Conservation (phyloP, 30 jellyfish, hydroid and myxozoan species). For the Hydractinia symbiolongicarpus region DNA sequence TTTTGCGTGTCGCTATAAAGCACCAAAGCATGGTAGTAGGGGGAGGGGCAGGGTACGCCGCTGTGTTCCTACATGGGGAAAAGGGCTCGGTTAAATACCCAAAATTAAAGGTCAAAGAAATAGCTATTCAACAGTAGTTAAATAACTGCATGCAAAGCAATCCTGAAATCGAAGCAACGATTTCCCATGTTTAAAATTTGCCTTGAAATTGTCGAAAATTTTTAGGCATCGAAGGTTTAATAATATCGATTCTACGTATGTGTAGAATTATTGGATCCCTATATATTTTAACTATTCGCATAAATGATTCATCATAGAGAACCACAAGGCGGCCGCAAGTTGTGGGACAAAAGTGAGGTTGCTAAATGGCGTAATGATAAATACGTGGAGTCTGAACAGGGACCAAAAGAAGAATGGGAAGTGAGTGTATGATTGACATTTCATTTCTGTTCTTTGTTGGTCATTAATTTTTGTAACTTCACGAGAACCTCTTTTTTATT, state of each 20-base stretch:
- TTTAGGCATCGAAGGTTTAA: too few species aligned
- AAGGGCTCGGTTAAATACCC: too few species aligned
- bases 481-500: background rate
- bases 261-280: too few species aligned
- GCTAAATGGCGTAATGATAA: constrained; percentile 68
- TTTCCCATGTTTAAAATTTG: too few species aligned
- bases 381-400: constrained; percentile 64
- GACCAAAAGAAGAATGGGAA: constrained; percentile 75
- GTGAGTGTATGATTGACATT: constrained; percentile 28
- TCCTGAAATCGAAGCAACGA: too few species aligned
- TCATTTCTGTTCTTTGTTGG: background rate
- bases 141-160: too few species aligned
- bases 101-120: too few species aligned
- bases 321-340: constrained; percentile 38
- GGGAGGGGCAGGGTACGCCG: background rate
- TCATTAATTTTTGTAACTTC: background rate
- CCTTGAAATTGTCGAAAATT: too few species aligned
- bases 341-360: constrained; percentile 59
- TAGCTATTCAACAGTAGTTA: too few species aligned
- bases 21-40: background rate
- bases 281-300: too few species aligned
- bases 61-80: too few species aligned
- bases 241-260: too few species aligned
- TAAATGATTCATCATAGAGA: background rate
- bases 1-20: background rate